Evolutionary conservation across 2,888 invertebrate species (phyloP), one percentile per base, ranked within the genome.

Genomic region (Ischnus inquisitorius): DNA sequence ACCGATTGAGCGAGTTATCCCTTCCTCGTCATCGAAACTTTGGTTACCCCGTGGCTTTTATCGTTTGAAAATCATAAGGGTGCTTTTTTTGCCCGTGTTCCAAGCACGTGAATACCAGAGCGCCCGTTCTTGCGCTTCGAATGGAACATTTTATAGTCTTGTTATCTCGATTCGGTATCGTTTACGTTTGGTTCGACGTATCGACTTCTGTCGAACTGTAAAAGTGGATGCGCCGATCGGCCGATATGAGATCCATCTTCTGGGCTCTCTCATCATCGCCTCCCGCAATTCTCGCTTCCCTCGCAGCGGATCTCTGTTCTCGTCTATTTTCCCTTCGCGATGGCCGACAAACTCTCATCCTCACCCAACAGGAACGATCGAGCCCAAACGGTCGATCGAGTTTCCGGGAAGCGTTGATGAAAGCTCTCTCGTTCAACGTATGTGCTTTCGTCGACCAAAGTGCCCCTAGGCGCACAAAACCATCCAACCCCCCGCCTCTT

Each of bases 331-430:
- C 12, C 22, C 57, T 51, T 62, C 68, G 16, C 57, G 22, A 57
- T 57, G 57, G 57, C 57, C 14, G 25, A 22, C 57, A 22, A 57
- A 57, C 57, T 25, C 57, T 25, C 57, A 57, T 57, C 25, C 54
- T 57, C 39, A 25, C 34, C 64, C 72, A 34, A 34, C 34, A 41
- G 51, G 28, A 48, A 67, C 65, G 71, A 72, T 67, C 71, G 64
- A 67, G n/a, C n/a, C 39, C 71, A 46, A 82, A 77, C 74, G 82
- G 67, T 82, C 82, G 82, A 82, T 82, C 78, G 78, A 72, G 78
- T 74, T 82, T 74, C 82, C 82, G 78, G 78, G 62, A 51, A 82
- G 68, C 68, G 82, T 82, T 82, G 82, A 82, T 82, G 82, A 82
- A 82, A 82, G 81, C 48, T 34, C 67, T 67, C 28, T 68, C 39